Evolutionary conservation across 1,140 invertebrate genomes (phyloP).

Genomic region (Ladona fulva): DNA sequence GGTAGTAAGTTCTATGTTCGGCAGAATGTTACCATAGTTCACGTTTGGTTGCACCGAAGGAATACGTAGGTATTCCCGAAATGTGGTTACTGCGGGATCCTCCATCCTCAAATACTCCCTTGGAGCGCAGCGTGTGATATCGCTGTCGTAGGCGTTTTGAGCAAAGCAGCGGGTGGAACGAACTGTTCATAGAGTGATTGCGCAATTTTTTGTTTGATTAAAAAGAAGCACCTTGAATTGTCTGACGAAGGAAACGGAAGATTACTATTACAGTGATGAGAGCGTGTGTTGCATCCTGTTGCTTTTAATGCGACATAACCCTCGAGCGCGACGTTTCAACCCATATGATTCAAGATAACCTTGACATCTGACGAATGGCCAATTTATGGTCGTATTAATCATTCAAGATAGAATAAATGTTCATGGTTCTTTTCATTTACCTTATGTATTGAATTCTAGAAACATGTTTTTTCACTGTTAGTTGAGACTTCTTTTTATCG

Average conservation of each 20-base stretch:
- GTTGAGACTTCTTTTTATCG: too few relatives aligned
- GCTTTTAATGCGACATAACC: too few relatives aligned
- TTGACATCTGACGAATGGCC: too few relatives aligned
- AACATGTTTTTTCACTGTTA: too few relatives aligned
- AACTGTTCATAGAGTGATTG: not conserved
- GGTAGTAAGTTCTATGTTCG: not conserved
- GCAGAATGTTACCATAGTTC: slow-evolving; percentile 57
- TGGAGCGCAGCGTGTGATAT: not conserved
- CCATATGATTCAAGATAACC: too few relatives aligned
- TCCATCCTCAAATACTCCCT: slow-evolving; percentile 28
- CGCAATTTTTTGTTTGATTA: not conserved
- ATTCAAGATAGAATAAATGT: too few relatives aligned
- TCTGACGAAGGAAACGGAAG: not conserved
- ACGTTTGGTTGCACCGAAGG: slow-evolving; percentile 73
- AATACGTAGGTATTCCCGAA: slow-evolving; percentile 68
- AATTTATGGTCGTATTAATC: too few relatives aligned
- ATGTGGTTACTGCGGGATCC: slow-evolving; percentile 58
- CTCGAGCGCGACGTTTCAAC: too few relatives aligned
- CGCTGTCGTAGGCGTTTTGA: too few relatives aligned
- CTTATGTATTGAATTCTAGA: too few relatives aligned
- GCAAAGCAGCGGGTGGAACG: not conserved
- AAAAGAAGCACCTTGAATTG: not conserved
- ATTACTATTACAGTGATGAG: not conserved
- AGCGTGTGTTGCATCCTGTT: too few relatives aligned
- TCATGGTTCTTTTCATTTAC: too few relatives aligned